Base-by-base conservation (phyloP, 2,888 invertebrate species). In the Hydriomena furcata region DNA sequence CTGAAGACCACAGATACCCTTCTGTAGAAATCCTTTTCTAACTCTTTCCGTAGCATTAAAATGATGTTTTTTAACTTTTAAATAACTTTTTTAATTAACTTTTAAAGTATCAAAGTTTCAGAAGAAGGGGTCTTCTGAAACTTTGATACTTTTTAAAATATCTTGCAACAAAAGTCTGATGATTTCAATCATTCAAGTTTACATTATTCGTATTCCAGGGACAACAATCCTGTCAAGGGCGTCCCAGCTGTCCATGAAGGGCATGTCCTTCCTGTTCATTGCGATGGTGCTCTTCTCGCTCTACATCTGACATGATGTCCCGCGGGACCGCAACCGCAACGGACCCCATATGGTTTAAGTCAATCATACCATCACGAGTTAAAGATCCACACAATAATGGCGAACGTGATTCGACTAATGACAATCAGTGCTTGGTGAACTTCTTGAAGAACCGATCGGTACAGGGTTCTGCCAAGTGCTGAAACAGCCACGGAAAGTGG, bases 201-300 rank as follows among this genome's bases (percentile, higher is more conserved):
- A 17, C 2, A 3, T 17, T 36, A 23, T 13, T 20, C 3, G 5
- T 8, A 35, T 69, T 69, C 1, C 82, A 87, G 87, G 87, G 87
- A 87, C 86, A 64, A 65, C 75, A 30, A 84, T 86, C 53, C 69
- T 88, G 31, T 84, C 87, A 2, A 65, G 63, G 37, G 76, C 82
- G 0, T 55, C 63, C 0, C 69, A 72, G 1, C 28, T 73, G 34
- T 69, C 74, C 8, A 71, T 66, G 55, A 67, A 75, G 49, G 78
- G 79, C 12, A 68, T 58, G 35, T 66, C 74, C 0, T 69, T 82
- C 31, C 67, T 79, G 54, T 68, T 82, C 67, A 63, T 79, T 32
- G 69, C 74, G 3, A 66, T 73, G 71, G 58, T 79, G 52, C 66
- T 79, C 59, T 58, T 79, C 45, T 70, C 73, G 55, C 69, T 71